Percentiles rank a stretch among this genome's conserved stretches.
Conservation (phyloP, 2,797 vertebrate species). For the Furcifer pardalis region DNA sequence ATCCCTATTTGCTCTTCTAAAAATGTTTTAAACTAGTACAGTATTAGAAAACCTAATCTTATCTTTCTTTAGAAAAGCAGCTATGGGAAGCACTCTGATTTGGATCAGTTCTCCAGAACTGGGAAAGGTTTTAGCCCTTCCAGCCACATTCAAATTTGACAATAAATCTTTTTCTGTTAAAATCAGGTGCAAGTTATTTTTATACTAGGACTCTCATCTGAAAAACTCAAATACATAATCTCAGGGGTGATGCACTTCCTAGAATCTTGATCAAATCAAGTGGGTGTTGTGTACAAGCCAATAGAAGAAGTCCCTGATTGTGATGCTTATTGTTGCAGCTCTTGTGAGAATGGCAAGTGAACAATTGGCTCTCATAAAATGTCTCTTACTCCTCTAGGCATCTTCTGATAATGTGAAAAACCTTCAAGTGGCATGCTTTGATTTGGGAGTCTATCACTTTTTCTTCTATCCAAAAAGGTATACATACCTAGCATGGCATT, state of each 20-base stretch:
- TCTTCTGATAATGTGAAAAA: neutral
- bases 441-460: too few species aligned
- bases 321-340: neutral
- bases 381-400: neutral
- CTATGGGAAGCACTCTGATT: too few species aligned
- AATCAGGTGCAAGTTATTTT: conserved; percentile 1
- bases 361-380: neutral
- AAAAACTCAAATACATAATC: neutral
- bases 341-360: neutral
- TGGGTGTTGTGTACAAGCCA: neutral
- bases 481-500: too few species aligned
- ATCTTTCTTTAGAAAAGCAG: neutral
- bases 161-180: neutral
- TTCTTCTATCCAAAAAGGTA: too few species aligned
- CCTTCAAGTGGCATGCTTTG: neutral
- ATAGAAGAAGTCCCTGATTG: too few species aligned
- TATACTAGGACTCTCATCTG: neutral
- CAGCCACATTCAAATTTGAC: neutral
- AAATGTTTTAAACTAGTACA: neutral
- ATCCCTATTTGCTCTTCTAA: neutral
- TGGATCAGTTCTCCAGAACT: neutral
- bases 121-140: neutral
- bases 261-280: neutral
- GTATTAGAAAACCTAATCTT: too few species aligned
- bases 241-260: neutral